phyloP scores from a whole-genome alignment of 2,888 invertebrate species.

The Pardosa pseudoannulata region DNA sequence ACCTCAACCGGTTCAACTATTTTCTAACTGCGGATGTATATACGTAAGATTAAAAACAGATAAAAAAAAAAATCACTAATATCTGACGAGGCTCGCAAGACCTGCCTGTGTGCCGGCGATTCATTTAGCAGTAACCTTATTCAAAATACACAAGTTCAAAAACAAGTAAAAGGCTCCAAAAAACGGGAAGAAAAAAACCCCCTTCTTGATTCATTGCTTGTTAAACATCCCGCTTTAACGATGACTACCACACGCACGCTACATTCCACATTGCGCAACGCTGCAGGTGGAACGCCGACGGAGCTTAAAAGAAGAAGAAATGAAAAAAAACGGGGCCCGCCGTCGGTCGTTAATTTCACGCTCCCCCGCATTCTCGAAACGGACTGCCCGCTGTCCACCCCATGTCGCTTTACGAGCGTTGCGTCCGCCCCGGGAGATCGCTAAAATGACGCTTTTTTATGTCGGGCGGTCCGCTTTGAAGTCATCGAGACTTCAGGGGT shows the following conservation, averaged over 20 bases:
- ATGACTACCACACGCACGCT: neutral
- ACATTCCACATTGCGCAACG: neutral
- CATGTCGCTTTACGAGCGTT: constrained; percentile 51
- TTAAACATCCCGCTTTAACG: constrained; percentile 27
- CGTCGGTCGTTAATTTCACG: constrained; percentile 54
- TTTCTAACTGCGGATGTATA: no score
- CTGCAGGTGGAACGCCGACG: neutral
- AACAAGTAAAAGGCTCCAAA: neutral
- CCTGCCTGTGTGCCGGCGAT: no score
- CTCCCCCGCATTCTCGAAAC: constrained; percentile 24
- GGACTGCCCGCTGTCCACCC: constrained; percentile 63
- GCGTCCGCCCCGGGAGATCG: constrained; percentile 35
- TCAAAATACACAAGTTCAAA: no score
- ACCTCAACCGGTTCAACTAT: no score
- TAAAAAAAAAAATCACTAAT: no score
- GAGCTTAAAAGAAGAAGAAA: neutral
- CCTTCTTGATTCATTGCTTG: constrained; percentile 23
- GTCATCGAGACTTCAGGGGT: constrained; percentile 33
- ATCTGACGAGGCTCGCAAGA: no score
- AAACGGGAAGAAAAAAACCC: neutral
- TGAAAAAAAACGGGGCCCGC: neutral
- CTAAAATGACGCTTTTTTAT: constrained; percentile 64
- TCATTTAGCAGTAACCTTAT: no score
- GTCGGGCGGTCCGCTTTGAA: constrained; percentile 57
- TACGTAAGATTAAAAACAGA: no score